These are phyloP conservation scores for Smutsia temminckii DNA, from an alignment of 2,797 vertebrate species.

Conservation along the genomic window DNA sequence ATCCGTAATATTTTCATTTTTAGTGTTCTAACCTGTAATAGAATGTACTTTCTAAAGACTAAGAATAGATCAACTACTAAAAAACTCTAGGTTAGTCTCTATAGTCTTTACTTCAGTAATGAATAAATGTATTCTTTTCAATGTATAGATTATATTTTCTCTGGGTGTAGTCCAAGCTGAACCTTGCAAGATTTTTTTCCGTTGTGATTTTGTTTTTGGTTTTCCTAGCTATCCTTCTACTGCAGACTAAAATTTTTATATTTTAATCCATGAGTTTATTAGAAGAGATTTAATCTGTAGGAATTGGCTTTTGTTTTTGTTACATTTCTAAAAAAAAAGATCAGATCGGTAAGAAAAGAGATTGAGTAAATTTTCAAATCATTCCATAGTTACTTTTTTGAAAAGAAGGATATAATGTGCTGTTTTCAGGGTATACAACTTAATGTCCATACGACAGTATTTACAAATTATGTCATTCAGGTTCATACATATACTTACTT, in stretches of 20 bases:
- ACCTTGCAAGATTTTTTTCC: not conserved
- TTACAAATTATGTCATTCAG: not conserved
- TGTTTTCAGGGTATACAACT: not conserved
- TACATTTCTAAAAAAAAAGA: not conserved
- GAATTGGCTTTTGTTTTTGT: constrained; percentile 19
- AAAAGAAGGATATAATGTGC: not conserved
- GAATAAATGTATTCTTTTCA: not conserved
- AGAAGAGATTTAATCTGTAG: not conserved
- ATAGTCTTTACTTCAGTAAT: not conserved
- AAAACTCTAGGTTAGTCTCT: not conserved
- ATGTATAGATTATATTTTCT: not conserved
- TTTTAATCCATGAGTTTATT: not conserved
- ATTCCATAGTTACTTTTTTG: not conserved
- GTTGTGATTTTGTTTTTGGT: not conserved
- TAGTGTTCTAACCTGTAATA: not conserved
- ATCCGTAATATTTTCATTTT: not conserved
- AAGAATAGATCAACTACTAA: not conserved
- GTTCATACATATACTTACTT: not conserved
- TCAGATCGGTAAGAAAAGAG: not conserved
- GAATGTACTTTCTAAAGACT: not conserved
- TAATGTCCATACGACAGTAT: not conserved
- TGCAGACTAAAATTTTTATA: not conserved
- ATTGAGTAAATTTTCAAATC: not conserved
- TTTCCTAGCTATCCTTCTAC: not conserved
- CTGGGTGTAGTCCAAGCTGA: not conserved